Conservation (phyloP, 1,140 invertebrate species). For the Rhagoletis pomonella region DNA sequence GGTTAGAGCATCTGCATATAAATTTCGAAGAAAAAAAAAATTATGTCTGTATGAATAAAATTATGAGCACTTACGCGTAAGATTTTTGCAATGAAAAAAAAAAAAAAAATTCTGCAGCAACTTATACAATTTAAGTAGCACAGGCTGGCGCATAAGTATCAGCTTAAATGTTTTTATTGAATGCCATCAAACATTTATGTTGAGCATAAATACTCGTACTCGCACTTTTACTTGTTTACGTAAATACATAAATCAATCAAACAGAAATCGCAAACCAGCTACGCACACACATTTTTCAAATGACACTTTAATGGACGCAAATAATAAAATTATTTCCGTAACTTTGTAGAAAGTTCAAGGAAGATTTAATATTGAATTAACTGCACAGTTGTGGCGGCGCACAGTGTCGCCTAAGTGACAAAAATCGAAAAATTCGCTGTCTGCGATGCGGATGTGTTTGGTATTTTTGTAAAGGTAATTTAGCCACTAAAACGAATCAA, state of each 20-base stretch:
- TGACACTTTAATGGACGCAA: neutral
- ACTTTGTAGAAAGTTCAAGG: neutral
- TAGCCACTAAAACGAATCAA: no score
- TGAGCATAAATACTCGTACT: neutral
- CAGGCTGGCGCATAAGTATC: neutral
- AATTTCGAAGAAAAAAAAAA: no score
- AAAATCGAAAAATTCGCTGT: no score
- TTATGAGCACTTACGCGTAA: neutral
- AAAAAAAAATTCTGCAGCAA: no score
- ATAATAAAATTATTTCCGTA: conserved; percentile 17
- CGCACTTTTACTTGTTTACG: no score
- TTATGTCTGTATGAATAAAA: neutral
- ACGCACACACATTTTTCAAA: neutral
- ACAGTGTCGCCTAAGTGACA: no score
- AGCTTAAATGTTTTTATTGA: conserved; percentile 2
- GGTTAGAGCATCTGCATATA: neutral
- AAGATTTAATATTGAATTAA: neutral
- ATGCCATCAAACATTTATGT: conserved; percentile 7
- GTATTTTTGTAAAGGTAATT: no score
- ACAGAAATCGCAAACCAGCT: neutral
- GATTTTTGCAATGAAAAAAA: neutral
- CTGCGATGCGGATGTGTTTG: no score
- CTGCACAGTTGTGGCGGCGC: neutral
- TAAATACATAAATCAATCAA: conserved; percentile 33
- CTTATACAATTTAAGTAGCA: neutral